Base-by-base conservation (phyloP, 1,140 invertebrate genomes). In the Drosophila triauraria region DNA sequence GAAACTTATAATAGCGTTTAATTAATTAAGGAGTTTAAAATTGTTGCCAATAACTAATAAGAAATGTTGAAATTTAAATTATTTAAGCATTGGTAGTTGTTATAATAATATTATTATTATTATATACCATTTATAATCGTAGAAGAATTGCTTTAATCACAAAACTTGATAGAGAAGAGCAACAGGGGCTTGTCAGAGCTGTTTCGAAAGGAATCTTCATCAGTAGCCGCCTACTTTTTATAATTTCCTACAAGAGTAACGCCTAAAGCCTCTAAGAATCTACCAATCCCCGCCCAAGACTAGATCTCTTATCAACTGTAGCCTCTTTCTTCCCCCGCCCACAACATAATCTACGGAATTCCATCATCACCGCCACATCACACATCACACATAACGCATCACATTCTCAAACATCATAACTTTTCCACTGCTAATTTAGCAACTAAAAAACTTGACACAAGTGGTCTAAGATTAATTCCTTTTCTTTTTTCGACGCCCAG, bases 341-440 rank as follows among this genome's bases (percentile, higher is more conserved):
- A 35, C 10, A 40, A 2, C 44, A 12, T 46, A 23, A 12, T 23
- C 17, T 46, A 56, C 35, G 20, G 9, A 56, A 56, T 56, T 56
- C 12, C 35, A 12, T 43, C 27, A 32, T 17, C 12, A 12, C 15
- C 38, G 2, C 38, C 38, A 12, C 38, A 3, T 10, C 25, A 30
- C 27, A 35, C 32, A 35, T 35, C 32, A 10, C 50, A 20, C 35
- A 38, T 38, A 3, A 13, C 50, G 13, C 50, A 61, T 61, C 58
- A 25, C 63, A 67, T 60, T 30, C 63, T 23, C 9, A 42, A 61
- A 43, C 65, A 65, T 69, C 40, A 70, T 53, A 70, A 70, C 38
- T 70, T 69, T 70, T 70, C 67, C 67, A 67, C 67, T 70, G 67
- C 47, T 67, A 70, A 68, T 70, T 70, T 67, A 46, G 67, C 67